A percentile compares a stretch with the other conserved stretches of the same genome.
phyloP scores from a whole-genome alignment of 92 coral and sea anemone genomes.

The Pocillopora meandrina region DNA sequence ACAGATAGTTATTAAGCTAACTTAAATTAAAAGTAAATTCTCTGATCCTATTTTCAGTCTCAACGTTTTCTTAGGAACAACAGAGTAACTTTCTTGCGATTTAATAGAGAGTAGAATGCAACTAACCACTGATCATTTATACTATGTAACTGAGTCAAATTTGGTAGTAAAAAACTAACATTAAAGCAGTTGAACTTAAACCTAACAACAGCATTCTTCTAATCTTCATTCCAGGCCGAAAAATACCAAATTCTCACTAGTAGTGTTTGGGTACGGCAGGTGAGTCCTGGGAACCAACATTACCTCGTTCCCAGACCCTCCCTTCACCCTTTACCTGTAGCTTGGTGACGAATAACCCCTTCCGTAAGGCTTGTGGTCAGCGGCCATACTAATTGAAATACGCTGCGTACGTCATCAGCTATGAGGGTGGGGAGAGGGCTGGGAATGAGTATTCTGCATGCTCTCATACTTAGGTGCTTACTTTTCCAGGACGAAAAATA shows the following conservation, averaged over 20 bases:
- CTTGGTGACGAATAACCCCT: background rate
- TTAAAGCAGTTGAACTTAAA: background rate
- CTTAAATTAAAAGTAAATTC: no score
- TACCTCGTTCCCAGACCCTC: conserved; percentile 31
- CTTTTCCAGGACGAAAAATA: conserved; percentile 82
- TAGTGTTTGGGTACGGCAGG: conserved; percentile 89
- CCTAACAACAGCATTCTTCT: conserved; percentile 17
- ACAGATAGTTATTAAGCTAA: no score
- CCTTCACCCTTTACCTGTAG: background rate
- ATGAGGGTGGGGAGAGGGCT: conserved; percentile 1
- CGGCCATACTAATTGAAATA: background rate
- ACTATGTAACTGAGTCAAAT: background rate
- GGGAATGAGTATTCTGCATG: conserved; percentile 15
- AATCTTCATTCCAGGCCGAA: conserved; percentile 76
- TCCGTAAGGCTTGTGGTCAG: conserved; percentile 2
- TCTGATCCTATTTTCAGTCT: background rate
- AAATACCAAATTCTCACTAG: conserved; percentile 80
- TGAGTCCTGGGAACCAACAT: conserved; percentile 49
- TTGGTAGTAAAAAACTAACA: background rate
- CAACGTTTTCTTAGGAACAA: no score
- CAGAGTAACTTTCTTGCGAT: no score
- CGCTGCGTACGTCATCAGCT: no score
- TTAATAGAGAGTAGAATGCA: background rate
- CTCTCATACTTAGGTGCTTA: conserved; percentile 7
- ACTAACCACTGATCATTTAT: background rate